Conservation (phyloP, 2,888 invertebrate species). For the Perdita meconis region DNA sequence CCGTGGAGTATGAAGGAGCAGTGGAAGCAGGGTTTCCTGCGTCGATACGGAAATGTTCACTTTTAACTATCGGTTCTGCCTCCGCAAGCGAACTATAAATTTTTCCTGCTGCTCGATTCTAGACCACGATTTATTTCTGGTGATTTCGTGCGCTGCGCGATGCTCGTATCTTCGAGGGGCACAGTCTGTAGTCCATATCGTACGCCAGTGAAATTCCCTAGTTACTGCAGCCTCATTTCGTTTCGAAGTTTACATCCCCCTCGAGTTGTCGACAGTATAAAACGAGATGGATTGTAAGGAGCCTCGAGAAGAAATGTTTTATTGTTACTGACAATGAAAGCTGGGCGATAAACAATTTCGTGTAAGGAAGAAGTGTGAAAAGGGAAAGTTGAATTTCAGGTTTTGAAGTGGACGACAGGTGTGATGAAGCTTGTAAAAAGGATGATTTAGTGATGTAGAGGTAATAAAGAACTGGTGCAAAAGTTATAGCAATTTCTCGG, state of each 20-base stretch:
- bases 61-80: slow-evolving; percentile 39
- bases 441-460: no score
- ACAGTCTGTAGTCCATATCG: slow-evolving; percentile 26
- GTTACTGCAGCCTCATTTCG: neutral
- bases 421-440: no score
- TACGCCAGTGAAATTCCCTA: slow-evolving; percentile 13
- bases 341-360: no score
- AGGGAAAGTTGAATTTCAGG: no score
- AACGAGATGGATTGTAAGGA: neutral
- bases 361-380: no score
- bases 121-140: slow-evolving; percentile 46
- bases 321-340: no score
- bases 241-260: neutral
- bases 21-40: slow-evolving; percentile 15
- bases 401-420: no score
- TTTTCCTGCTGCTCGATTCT: slow-evolving; percentile 47
- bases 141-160: slow-evolving; percentile 28
- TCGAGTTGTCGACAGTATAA: neutral
- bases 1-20: slow-evolving; percentile 38
- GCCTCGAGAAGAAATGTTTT: neutral
- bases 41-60: slow-evolving; percentile 41
- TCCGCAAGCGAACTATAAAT: slow-evolving; percentile 52
- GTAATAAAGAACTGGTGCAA: no score
- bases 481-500: no score
- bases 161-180: slow-evolving; percentile 14